Evolutionary conservation across 53 echinoderm and acorn worm genomes (phyloP).

Genomic region (Antedon mediterranea): DNA sequence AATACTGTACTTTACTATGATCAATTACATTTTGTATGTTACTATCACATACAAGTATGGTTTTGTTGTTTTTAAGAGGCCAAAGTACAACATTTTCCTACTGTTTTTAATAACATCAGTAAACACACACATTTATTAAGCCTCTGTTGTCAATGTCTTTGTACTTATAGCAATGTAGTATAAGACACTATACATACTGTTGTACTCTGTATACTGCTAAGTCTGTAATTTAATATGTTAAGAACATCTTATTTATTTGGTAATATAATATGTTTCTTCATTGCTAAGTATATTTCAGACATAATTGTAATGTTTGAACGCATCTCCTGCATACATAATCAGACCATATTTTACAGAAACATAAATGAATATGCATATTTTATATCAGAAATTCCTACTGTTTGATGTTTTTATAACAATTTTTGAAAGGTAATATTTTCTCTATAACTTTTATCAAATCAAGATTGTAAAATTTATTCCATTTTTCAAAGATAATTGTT

Average conservation of each 20-base stretch:
- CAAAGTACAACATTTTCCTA: neutral
- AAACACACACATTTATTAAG: neutral
- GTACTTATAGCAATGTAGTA: neutral
- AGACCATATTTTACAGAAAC: neutral
- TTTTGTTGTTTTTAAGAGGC: neutral
- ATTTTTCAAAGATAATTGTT: too few species aligned
- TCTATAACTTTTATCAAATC: too few species aligned
- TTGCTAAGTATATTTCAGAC: neutral
- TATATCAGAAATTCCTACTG: too few species aligned
- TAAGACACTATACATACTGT: neutral
- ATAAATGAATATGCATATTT: too few species aligned
- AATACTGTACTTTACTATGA: too few species aligned
- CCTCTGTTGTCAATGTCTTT: neutral
- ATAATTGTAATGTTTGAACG: neutral
- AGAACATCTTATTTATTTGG: neutral
- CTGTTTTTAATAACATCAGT: neutral
- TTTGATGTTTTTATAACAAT: too few species aligned
- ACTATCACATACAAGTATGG: neutral
- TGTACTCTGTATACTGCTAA: neutral
- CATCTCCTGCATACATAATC: neutral
- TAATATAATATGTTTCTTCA: neutral
- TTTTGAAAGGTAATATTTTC: too few species aligned
- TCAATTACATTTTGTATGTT: neutral
- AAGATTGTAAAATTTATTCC: too few species aligned
- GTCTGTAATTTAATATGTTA: neutral